Conservation (phyloP, 1,140 invertebrate species). For the Zaprionus nigranus region DNA sequence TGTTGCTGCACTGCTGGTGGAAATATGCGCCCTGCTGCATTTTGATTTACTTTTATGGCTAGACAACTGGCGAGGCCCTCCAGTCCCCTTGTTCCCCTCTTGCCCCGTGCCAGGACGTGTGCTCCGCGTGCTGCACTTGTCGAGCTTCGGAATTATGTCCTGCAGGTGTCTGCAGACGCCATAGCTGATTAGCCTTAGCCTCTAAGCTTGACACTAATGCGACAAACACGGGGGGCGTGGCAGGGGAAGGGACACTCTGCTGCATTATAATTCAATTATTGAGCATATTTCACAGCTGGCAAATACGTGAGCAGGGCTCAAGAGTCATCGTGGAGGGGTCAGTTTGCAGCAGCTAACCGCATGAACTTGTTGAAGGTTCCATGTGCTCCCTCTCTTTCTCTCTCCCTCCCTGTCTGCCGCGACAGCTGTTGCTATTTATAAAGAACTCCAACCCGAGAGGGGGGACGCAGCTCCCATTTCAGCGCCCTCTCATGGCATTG, state of each 20-base stretch:
- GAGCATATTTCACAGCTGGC: conserved; percentile 64
- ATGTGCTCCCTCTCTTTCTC: not conserved
- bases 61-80: conserved; percentile 45
- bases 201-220: conserved; percentile 67
- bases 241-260: conserved; percentile 5
- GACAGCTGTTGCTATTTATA: conserved; percentile 73
- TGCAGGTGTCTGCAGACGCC: conserved; percentile 72
- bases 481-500: conserved; percentile 59
- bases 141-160: conserved; percentile 72
- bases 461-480: conserved; percentile 39
- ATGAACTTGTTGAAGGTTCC: conserved; percentile 34
- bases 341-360: conserved; percentile 7
- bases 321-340: conserved; percentile 53
- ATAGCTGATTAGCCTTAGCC: conserved; percentile 77
- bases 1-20: conserved; percentile 12
- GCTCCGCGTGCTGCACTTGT: conserved; percentile 51
- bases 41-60: conserved; percentile 81
- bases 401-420: conserved; percentile 9
- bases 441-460: conserved; percentile 26
- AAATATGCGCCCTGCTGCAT: conserved; percentile 72
- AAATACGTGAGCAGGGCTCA: conserved; percentile 59
- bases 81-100: too few species aligned
- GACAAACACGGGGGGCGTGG: conserved; percentile 36
- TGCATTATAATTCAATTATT: conserved; percentile 80
- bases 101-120: not conserved